phyloP scores from a whole-genome alignment of 1,140 invertebrate genomes.

The Cataglyphis hispanica region DNA sequence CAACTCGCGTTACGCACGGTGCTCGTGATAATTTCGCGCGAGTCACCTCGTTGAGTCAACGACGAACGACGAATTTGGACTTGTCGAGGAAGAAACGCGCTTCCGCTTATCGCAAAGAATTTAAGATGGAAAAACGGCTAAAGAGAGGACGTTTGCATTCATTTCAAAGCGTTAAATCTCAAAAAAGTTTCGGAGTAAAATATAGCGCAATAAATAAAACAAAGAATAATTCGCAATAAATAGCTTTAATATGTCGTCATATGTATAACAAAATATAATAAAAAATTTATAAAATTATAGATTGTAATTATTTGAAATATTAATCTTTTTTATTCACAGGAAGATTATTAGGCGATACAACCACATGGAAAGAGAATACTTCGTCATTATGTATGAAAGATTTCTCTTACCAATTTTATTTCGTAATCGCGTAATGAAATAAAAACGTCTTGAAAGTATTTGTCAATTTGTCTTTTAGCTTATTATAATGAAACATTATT shows the following conservation, averaged over 20 bases:
- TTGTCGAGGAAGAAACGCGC: conserved; percentile 31
- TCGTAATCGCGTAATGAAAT: neutral
- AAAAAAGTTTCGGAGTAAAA: neutral
- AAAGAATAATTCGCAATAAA: neutral
- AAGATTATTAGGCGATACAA: neutral
- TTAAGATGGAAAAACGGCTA: conserved; percentile 40
- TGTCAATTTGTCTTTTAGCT: neutral
- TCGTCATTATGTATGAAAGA: neutral
- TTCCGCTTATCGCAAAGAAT: conserved; percentile 59
- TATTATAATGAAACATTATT: neutral
- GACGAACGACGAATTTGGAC: conserved; percentile 47
- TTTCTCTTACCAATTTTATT: neutral
- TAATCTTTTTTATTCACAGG: neutral
- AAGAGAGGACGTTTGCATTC: conserved; percentile 2
- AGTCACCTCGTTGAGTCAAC: conserved; percentile 43
- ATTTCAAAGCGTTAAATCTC: neutral
- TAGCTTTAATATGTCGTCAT: neutral
- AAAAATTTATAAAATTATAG: conserved; percentile 10
- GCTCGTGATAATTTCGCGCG: conserved; percentile 57
- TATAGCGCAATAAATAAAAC: neutral
- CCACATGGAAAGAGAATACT: neutral
- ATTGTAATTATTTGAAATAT: too few species aligned
- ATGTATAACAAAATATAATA: neutral
- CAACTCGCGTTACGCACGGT: conserved; percentile 55
- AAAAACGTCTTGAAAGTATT: neutral